Evolutionary conservation across 2,113 vertebrate species (phyloP).

Genomic region (Poeciliopsis occidentalis): DNA sequence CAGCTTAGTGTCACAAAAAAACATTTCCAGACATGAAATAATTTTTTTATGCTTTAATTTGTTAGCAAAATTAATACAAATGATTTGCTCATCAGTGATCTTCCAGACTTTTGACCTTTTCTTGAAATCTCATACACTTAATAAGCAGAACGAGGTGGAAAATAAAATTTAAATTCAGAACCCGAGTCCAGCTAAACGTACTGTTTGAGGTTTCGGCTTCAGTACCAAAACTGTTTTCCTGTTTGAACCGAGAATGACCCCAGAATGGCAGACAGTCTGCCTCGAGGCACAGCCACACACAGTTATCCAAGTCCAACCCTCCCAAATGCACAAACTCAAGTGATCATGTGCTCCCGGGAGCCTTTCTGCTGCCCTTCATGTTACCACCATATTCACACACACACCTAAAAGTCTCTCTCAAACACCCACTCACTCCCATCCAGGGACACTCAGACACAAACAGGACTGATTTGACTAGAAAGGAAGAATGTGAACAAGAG

Average conservation of each 20-base stretch:
- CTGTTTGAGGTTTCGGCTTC: conserved; percentile 24
- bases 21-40: neutral
- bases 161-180: conserved; percentile 24
- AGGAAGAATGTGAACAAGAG: conserved; percentile 20
- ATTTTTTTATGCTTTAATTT: neutral
- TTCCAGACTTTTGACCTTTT: neutral
- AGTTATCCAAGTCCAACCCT: conserved; percentile 11
- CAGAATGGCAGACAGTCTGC: conserved; percentile 32
- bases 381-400: conserved; percentile 16
- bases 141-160: conserved; percentile 28
- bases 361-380: conserved; percentile 2
- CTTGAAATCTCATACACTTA: conserved; percentile 3
- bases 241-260: conserved; percentile 49
- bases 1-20: neutral
- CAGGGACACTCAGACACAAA: conserved; percentile 12
- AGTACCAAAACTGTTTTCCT: conserved; percentile 26
- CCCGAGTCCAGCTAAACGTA: conserved; percentile 11
- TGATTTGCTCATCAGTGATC: neutral
- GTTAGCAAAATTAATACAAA: neutral
- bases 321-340: conserved; percentile 20
- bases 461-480: conserved; percentile 7
- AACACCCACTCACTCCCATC: conserved; percentile 17
- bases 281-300: conserved; percentile 38
- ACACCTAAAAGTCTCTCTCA: conserved; percentile 27
- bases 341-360: conserved; percentile 21